Percentiles rank a stretch among this genome's conserved stretches.
These are phyloP conservation scores for Grus americana DNA, from an alignment of 2,113 vertebrate genomes.

Conservation along the genomic window DNA sequence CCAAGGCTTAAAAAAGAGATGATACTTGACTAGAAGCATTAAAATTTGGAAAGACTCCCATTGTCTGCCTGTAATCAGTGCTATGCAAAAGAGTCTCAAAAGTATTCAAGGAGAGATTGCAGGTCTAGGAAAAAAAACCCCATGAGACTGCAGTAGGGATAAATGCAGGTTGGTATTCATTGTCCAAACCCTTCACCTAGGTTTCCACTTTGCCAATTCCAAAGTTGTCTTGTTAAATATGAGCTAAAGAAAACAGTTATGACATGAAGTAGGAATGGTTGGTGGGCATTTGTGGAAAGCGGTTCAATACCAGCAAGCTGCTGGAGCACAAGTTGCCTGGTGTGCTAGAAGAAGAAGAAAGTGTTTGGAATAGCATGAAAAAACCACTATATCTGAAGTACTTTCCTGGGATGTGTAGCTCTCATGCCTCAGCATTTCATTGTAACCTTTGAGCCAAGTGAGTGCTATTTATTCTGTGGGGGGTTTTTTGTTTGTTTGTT, in stretches of 20 bases:
- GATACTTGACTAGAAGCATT: neutral
- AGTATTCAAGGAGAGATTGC: neutral
- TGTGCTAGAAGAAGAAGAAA: neutral
- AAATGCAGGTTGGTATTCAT: rapidly evolving
- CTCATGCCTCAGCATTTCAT: neutral
- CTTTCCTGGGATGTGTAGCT: neutral
- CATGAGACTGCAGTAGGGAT: neutral
- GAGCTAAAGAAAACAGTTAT: neutral
- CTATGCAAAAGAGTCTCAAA: neutral
- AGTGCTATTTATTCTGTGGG: neutral
- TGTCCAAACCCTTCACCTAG: neutral
- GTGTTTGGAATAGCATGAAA: neutral
- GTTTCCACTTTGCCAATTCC: neutral
- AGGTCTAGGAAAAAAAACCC: neutral
- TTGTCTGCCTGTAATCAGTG: neutral
- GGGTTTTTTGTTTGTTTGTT: neutral
- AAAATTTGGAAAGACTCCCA: neutral
- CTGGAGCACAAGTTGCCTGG: neutral
- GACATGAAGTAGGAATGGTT: neutral
- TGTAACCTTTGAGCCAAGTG: neutral
- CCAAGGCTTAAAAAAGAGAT: neutral
- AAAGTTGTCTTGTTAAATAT: neutral
- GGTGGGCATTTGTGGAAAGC: neutral
- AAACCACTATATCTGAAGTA: neutral
- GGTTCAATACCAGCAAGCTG: neutral